phyloP scores from a whole-genome alignment of 1,140 invertebrate species.

The Dryas iulia region DNA sequence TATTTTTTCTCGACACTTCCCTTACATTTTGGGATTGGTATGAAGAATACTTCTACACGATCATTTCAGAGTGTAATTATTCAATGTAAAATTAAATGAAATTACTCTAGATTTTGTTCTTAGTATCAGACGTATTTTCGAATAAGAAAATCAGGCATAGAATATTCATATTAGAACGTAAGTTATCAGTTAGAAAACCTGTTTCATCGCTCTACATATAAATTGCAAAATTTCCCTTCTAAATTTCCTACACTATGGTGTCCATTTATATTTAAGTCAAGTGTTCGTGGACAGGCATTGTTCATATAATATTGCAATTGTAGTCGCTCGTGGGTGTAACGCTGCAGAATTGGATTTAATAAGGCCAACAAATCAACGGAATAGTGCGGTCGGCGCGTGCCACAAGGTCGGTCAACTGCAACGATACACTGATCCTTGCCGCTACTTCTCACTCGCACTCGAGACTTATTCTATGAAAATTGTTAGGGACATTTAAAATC shows the following conservation, averaged over 20 bases:
- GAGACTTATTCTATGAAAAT: neutral
- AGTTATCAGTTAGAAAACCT: neutral
- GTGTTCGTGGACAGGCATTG: neutral
- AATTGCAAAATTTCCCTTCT: conserved; percentile 34
- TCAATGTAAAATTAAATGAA: too few species aligned
- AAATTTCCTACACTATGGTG: conserved; percentile 24
- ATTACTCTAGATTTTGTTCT: too few species aligned
- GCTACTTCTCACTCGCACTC: conserved; percentile 49
- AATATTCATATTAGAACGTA: conserved; percentile 3
- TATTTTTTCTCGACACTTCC: too few species aligned
- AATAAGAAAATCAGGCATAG: neutral
- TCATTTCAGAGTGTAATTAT: too few species aligned
- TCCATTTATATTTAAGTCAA: conserved; percentile 18
- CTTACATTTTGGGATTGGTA: too few species aligned
- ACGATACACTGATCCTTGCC: conserved; percentile 49
- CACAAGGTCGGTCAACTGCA: conserved; percentile 70
- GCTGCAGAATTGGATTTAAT: conserved; percentile 50
- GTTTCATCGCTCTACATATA: conserved; percentile 23
- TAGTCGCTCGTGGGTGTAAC: conserved; percentile 30
- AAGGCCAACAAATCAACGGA: conserved; percentile 58
- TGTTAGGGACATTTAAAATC: too few species aligned
- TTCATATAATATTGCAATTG: conserved; percentile 17
- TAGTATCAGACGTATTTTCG: neutral
- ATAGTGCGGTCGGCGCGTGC: conserved; percentile 68
- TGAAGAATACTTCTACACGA: too few species aligned